Evolutionary conservation across 1,140 invertebrate genomes (phyloP), one percentile per base, ranked within the genome.

Genomic region (Aphis craccivora): DNA sequence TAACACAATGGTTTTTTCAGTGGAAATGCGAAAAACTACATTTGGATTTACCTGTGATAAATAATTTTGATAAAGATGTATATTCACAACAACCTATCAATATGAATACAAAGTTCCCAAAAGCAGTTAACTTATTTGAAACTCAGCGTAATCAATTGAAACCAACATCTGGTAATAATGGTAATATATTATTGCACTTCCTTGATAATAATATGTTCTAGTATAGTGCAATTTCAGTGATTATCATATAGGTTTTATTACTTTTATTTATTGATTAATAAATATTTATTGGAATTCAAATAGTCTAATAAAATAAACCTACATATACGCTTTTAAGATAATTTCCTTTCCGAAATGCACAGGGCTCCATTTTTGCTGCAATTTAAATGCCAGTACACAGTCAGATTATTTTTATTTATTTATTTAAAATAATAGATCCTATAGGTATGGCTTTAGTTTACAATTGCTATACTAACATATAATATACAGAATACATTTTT

Each of bases 11-110:
- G 22, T n/a, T 91, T 43, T 92, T 93, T 2, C 43, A 93, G 91
- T 86, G n/a, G 14, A 93, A 4, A 37, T 93, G 91, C 45, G 91
- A 86, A 93, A 93, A 93, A 93, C 6, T 55, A 40, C 81, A 55
- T 86, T n/a, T 55, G 23, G 48, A 93, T 86, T 40, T 93, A 43
- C 37, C 81, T 43, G 55, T 51, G 40, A n/a, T 51, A 30, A 93
- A 93, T 30, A 93, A 93, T 53, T 55, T 93, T 30, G 23, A 86
- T 30, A 86, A 86, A 84, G 35, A 55, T 60, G 23, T 83, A 1
- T 25, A n/a, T 23, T n/a, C 30, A 1, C 43, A 51, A 7, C 51
- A 35, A 53, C 14, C 11, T 53, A 37, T 37, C 2, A 83, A 23
- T 22, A 8, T 8, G 18, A 53, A 20, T 83, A 43, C 67, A 7